These are phyloP conservation scores for Oxyruncus cristatus DNA, from an alignment of 2,113 vertebrate species.

Conservation along the genomic window DNA sequence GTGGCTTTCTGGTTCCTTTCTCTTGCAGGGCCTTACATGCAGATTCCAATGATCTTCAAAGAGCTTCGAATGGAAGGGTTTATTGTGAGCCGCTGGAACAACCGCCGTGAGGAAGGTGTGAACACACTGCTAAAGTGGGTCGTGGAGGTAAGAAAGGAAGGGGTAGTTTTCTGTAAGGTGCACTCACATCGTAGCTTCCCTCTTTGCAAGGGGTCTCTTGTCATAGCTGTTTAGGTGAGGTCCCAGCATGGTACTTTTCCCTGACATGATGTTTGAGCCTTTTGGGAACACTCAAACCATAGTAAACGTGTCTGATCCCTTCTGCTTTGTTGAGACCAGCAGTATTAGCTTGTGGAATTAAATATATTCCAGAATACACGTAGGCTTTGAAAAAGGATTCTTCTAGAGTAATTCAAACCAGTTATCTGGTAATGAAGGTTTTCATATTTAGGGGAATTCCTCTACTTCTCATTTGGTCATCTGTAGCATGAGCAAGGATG, in stretches of 20 bases:
- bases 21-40: slow-evolving; percentile 76
- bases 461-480: not conserved
- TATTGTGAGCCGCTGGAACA: slow-evolving; percentile 67
- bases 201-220: not conserved
- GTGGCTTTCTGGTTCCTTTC: not conserved
- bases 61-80: slow-evolving; percentile 86
- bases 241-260: not conserved
- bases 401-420: not conserved
- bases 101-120: slow-evolving; percentile 74
- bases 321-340: not conserved
- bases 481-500: not conserved
- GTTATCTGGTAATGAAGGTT: not conserved
- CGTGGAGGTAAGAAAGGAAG: slow-evolving; percentile 73
- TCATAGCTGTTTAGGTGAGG: not conserved
- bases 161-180: not conserved
- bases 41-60: slow-evolving; percentile 71
- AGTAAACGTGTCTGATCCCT: not conserved
- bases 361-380: not conserved
- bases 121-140: slow-evolving; percentile 82
- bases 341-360: not conserved
- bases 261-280: not conserved
- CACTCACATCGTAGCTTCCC: not conserved
- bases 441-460: not conserved
- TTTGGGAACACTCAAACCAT: not conserved
- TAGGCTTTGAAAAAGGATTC: not conserved